phyloP scores from a whole-genome alignment of 1,140 invertebrate genomes.

The Drosophila bipectinata region DNA sequence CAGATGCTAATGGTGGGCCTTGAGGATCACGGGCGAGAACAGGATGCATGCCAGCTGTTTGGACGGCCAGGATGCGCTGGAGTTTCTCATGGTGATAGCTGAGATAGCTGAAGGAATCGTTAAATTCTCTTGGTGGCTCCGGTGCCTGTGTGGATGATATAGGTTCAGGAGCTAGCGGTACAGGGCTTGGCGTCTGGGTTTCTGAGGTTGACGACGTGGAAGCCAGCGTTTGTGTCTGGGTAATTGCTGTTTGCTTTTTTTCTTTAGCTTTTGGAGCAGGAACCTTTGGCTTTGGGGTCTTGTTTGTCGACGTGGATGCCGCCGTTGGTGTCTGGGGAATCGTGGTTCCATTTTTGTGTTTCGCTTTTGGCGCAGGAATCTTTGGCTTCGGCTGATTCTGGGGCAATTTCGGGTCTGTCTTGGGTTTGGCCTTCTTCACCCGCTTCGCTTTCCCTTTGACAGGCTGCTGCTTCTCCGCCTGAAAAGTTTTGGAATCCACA shows the following conservation, averaged over 20 bases:
- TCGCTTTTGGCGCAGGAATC: not conserved
- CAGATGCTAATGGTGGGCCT: not conserved
- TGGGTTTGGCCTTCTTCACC: not conserved
- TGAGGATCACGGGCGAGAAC: conserved; percentile 10
- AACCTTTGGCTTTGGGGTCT: no score
- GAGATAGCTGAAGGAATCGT: conserved; percentile 40
- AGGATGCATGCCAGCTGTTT: conserved; percentile 14
- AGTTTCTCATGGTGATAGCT: conserved; percentile 42
- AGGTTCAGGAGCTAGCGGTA: not conserved
- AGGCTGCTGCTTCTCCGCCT: not conserved
- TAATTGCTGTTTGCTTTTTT: no score
- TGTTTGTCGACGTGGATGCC: no score
- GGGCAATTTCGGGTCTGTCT: not conserved
- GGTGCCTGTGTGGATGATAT: no score
- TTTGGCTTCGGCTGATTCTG: not conserved
- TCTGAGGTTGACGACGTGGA: no score
- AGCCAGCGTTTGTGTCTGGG: no score
- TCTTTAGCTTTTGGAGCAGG: no score
- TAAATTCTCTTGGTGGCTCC: not conserved
- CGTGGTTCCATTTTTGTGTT: no score
- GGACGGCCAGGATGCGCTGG: conserved; percentile 29
- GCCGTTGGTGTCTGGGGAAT: no score
- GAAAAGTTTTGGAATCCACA: conserved; percentile 21
- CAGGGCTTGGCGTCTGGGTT: not conserved
- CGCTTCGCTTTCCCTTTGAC: conserved; percentile 7